Evolutionary conservation across 2,113 vertebrate genomes (phyloP), one percentile per base, ranked within the genome.

Genomic region (Tetrao urogallus): DNA sequence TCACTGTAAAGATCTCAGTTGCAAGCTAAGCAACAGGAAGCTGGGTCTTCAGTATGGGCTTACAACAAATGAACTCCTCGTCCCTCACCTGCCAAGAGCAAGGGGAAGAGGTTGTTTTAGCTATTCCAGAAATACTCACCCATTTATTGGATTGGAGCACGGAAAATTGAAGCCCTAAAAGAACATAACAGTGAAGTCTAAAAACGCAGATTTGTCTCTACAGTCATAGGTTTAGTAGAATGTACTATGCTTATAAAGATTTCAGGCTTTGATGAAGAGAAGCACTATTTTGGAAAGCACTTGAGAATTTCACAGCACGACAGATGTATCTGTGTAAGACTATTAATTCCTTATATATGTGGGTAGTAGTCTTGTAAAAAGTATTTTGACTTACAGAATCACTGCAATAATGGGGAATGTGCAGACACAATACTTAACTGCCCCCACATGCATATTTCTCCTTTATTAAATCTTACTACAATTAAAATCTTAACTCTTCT

Each of bases 391-490:
- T 92, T 93, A 65, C 5, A n/a, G 30, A 91, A 65, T 91, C 82
- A n/a, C 63, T 94, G 80, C 70, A 88, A 86, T 84, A 76, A 94
- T 65, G 54, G 66, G 17, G 19, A 79, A 72, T 11, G 10, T 82
- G 70, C 88, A 97, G 93, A 92, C 93, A 92, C 83, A 95, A 93
- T 92, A 84, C 54, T 81, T 76, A 30, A 81, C 86, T 93, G 54
- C 79, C 80, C 77, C 94, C 95, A 92, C 76, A 94, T 42, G 66
- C 76, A 63, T 94, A 82, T 92, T 94, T 95, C 66, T 90, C 54
- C 54, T 82, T 86, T 87, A 86, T 91, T 88, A 90, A 93, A 56
- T 57, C 61, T 91, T 90, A 88, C 47, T 88, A 72, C 47, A 48
- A 42, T 83, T 83, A 91, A 95, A 90, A 86, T 86, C 54, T 81